Evolutionary conservation across 2,888 invertebrate genomes (phyloP).

Genomic region (Folsomia manolachei): DNA sequence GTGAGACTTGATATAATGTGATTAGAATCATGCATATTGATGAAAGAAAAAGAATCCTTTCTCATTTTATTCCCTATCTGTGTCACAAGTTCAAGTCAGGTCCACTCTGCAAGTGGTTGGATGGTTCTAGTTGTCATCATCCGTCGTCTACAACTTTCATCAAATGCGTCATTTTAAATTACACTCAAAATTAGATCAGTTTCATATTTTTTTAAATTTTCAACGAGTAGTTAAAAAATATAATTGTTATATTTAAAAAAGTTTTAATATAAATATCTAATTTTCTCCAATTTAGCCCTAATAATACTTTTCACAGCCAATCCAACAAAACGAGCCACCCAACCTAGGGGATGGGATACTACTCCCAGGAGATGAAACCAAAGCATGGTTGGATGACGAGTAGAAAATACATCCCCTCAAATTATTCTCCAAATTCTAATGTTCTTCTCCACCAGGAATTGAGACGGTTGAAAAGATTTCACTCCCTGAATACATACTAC

Average conservation of each 20-base stretch:
- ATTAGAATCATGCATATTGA: neutral
- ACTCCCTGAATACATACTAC: neutral
- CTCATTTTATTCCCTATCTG: neutral
- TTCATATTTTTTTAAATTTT: too few relatives aligned
- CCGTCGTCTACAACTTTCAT: neutral
- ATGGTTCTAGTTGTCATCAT: neutral
- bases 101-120: neutral
- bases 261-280: too few relatives aligned
- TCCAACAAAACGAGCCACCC: too few relatives aligned
- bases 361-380: neutral
- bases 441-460: neutral
- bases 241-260: too few relatives aligned
- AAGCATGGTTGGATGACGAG: neutral
- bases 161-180: neutral
- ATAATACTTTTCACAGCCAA: too few relatives aligned
- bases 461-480: constrained; percentile 1
- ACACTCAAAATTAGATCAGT: too few relatives aligned
- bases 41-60: neutral
- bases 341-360: neutral
- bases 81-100: neutral
- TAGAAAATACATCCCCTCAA: neutral
- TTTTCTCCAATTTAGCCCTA: neutral
- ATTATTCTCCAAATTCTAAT: neutral
- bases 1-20: neutral
- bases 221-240: too few relatives aligned